Percentiles rank a stretch among this genome's conserved stretches.
These are phyloP conservation scores for Hydrolagus colliei DNA, from an alignment of 2,797 vertebrate species.

Conservation along the genomic window DNA sequence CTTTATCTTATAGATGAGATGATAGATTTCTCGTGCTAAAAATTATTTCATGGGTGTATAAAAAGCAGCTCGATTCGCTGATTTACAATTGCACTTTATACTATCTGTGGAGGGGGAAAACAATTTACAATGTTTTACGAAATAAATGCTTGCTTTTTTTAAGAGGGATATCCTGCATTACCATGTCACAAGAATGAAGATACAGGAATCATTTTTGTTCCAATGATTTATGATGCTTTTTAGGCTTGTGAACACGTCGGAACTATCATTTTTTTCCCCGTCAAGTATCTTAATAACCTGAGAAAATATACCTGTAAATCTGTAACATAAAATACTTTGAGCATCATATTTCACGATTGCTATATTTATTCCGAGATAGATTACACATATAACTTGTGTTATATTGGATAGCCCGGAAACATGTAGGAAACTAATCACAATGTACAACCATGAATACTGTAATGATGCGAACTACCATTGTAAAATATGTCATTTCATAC, in stretches of 20 bases:
- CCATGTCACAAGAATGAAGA: neutral
- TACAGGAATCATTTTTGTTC: neutral
- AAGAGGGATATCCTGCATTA: neutral
- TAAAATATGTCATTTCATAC: neutral
- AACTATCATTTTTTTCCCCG: constrained; percentile 10
- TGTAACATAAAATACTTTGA: neutral
- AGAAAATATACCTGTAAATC: neutral
- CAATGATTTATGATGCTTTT: neutral
- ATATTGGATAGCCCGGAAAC: neutral
- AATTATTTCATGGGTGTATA: neutral
- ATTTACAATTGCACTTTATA: neutral
- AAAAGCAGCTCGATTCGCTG: neutral
- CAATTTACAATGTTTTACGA: neutral
- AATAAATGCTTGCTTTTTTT: constrained; percentile 13
- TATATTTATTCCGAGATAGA: neutral
- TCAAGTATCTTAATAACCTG: neutral
- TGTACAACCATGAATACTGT: neutral
- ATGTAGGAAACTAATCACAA: neutral
- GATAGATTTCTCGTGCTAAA: constrained; percentile 2
- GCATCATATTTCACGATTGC: neutral
- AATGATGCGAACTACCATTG: neutral
- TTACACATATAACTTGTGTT: neutral
- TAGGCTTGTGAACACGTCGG: neutral
- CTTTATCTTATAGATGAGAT: constrained; percentile 7
- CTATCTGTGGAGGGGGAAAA: neutral